Evolutionary conservation across 2,888 invertebrate species (phyloP).

Genomic region (Dilophus febrilis): DNA sequence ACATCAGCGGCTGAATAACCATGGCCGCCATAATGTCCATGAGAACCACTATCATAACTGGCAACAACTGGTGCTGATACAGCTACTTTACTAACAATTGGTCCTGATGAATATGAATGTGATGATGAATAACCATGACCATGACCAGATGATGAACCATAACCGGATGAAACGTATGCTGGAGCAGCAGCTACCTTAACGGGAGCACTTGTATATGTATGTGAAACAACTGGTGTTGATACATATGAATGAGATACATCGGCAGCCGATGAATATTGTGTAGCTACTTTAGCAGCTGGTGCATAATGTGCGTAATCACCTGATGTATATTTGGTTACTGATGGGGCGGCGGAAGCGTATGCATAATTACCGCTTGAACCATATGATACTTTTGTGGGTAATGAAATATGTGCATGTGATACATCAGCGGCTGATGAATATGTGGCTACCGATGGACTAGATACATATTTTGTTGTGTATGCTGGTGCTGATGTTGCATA

Average conservation of each 20-base stretch:
- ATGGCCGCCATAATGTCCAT: too few relatives aligned
- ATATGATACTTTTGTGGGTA: conserved; percentile 10
- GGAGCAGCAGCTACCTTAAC: conserved; percentile 4
- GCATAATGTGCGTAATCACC: conserved; percentile 7
- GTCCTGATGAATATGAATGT: conserved; percentile 11
- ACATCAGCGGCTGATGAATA: conserved; percentile 5
- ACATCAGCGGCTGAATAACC: too few relatives aligned
- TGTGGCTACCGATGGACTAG: background rate
- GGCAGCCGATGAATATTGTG: conserved; percentile 13
- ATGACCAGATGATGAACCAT: background rate
- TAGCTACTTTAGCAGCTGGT: conserved; percentile 13
- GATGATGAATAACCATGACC: too few relatives aligned
- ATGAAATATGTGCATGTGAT: conserved; percentile 1
- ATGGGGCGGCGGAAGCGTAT: conserved; percentile 3
- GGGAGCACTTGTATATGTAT: conserved; percentile 7
- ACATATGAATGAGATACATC: conserved; percentile 12
- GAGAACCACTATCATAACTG: too few relatives aligned
- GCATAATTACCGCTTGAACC: conserved; percentile 28
- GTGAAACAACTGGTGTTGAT: conserved; percentile 9
- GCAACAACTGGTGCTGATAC: conserved; percentile 9
- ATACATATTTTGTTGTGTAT: background rate
- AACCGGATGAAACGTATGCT: background rate
- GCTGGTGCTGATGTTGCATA: conserved; percentile 12
- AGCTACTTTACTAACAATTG: conserved; percentile 13
- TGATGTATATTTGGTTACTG: conserved; percentile 1